phyloP scores from a whole-genome alignment of 2,797 vertebrate species.

The Vireo griseus region DNA sequence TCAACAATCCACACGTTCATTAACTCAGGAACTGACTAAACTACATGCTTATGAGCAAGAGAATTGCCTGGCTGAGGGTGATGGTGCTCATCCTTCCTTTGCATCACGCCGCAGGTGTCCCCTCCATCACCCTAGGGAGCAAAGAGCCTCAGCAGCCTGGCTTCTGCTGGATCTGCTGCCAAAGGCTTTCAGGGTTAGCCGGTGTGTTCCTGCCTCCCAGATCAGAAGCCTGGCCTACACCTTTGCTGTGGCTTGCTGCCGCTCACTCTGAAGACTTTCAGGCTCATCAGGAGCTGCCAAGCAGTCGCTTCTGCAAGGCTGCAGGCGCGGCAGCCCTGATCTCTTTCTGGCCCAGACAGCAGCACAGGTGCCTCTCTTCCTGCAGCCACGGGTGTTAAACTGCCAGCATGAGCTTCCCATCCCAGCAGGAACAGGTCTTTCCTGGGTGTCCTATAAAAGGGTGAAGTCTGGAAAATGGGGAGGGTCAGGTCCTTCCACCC shows the following conservation, averaged over 20 bases:
- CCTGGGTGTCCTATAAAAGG: background rate
- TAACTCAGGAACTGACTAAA: background rate
- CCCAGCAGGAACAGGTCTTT: background rate
- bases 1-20: background rate
- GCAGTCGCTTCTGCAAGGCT: background rate
- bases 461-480: background rate
- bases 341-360: background rate
- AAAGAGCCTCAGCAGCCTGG: background rate
- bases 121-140: no score
- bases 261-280: background rate
- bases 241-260: background rate
- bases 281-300: background rate
- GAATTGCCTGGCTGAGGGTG: background rate
- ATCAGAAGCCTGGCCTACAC: fast-evolving
- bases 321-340: background rate
- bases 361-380: fast-evolving
- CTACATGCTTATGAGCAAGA: background rate
- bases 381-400: fast-evolving
- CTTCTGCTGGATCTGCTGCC: background rate
- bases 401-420: background rate
- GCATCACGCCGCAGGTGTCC: fast-evolving
- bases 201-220: background rate
- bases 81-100: background rate
- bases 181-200: background rate
- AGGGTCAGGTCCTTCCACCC: background rate